Percentiles rank a stretch among this genome's conserved stretches.
phyloP scores from a whole-genome alignment of 1,140 invertebrate species.

The Lepidurus packardi region DNA sequence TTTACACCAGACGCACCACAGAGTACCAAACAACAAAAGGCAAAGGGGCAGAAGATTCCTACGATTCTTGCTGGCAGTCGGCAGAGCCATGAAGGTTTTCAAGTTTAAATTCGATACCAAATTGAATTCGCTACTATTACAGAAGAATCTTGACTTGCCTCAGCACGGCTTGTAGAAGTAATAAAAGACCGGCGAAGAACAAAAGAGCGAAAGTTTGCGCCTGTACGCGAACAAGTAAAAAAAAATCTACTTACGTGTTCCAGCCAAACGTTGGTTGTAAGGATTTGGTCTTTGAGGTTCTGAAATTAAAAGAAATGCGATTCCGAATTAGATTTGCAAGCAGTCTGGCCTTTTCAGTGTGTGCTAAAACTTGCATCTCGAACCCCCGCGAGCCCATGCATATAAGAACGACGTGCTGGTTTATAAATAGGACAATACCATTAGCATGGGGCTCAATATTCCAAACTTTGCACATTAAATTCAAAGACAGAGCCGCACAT shows the following conservation, averaged over 20 bases:
- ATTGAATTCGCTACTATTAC: background rate
- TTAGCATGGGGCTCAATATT: background rate
- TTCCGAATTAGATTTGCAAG: background rate
- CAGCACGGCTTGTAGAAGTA: background rate
- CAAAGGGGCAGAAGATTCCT: background rate
- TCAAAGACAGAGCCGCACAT: too few relatives aligned
- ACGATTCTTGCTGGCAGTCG: background rate
- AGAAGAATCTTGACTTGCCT: background rate
- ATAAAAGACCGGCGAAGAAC: background rate
- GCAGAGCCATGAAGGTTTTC: background rate
- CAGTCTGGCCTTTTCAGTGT: background rate
- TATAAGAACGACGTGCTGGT: background rate
- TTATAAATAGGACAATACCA: constrained; percentile 4
- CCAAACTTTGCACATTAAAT: too few relatives aligned
- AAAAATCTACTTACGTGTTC: constrained; percentile 71
- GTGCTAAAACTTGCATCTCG: background rate
- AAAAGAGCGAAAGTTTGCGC: background rate
- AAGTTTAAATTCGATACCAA: background rate
- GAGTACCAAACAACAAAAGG: background rate
- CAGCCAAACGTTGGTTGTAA: constrained; percentile 93
- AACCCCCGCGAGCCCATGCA: too few relatives aligned
- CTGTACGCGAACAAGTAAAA: background rate
- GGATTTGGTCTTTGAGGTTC: constrained; percentile 93
- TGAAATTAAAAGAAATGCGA: constrained; percentile 48
- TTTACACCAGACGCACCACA: background rate